Conservation (phyloP, 2,797 vertebrate species). For the Heteromormyrus szaboi region DNA sequence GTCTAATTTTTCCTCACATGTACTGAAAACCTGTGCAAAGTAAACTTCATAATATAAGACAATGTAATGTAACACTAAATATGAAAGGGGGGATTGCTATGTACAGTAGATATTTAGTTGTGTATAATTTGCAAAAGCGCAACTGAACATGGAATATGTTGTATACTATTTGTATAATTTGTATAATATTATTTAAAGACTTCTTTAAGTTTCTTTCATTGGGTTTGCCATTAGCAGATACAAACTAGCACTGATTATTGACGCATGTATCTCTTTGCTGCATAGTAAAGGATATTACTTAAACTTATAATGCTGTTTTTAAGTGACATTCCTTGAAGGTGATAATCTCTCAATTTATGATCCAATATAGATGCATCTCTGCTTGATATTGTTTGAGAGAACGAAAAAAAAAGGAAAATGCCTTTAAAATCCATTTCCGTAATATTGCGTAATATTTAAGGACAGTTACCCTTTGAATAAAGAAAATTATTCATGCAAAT, state of each 20-base stretch:
- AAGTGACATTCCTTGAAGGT: neutral
- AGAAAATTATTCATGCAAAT: neutral
- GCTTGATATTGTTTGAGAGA: neutral
- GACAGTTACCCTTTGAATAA: neutral
- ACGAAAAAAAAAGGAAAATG: neutral
- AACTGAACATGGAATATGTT: neutral
- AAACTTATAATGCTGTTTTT: neutral
- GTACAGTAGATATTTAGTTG: neutral
- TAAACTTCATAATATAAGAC: neutral
- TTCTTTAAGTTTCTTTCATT: neutral
- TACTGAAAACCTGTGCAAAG: neutral
- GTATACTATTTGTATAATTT: neutral
- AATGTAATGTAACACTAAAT: neutral
- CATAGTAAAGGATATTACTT: neutral
- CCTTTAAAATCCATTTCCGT: neutral
- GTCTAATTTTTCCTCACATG: neutral
- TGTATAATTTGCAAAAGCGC: neutral
- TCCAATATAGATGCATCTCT: neutral
- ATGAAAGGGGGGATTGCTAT: neutral
- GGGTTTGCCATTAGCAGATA: neutral
- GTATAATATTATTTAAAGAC: neutral
- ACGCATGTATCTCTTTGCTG: neutral
- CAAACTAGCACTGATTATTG: neutral
- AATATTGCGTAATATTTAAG: neutral
- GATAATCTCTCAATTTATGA: neutral